Evolutionary conservation across 2,113 vertebrate species (phyloP).

Genomic region (Triplophysa dalaica): DNA sequence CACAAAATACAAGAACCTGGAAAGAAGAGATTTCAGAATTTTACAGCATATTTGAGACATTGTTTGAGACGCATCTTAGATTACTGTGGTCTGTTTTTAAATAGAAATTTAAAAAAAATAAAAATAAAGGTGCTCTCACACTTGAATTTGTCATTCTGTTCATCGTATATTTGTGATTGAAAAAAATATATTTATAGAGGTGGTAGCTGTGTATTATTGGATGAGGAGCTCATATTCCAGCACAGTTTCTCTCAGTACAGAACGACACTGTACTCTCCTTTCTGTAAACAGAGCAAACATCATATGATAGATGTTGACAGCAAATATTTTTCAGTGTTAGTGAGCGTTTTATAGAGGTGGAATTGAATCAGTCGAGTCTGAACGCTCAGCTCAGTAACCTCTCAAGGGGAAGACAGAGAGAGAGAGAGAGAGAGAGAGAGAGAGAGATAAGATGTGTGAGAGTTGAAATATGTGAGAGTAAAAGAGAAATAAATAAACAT

Average conservation of each 20-base stretch:
- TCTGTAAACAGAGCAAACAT: slow-evolving; percentile 45
- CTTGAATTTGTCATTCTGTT: neutral
- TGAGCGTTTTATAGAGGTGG: slow-evolving; percentile 62
- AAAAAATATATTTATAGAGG: too few species aligned
- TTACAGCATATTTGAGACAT: too few species aligned
- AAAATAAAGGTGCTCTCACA: too few species aligned
- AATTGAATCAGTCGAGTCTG: slow-evolving; percentile 64
- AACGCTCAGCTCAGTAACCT: slow-evolving; percentile 57
- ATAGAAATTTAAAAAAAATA: too few species aligned
- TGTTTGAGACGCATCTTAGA: too few species aligned
- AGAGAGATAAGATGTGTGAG: neutral
- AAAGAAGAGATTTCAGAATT: neutral
- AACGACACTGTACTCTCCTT: neutral
- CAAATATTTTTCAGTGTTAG: slow-evolving; percentile 68
- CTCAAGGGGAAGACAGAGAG: slow-evolving; percentile 47
- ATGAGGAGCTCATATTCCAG: neutral
- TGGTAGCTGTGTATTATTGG: neutral
- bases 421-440: slow-evolving; percentile 52
- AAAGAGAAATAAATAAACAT: neutral
- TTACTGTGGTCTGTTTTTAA: too few species aligned
- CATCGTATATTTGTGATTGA: neutral
- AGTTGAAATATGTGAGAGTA: neutral
- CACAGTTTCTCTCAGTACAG: slow-evolving; percentile 18
- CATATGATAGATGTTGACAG: slow-evolving; percentile 67
- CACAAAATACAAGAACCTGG: neutral